Base-by-base conservation (phyloP, 2,113 vertebrate species). In the Dinomys branickii region DNA sequence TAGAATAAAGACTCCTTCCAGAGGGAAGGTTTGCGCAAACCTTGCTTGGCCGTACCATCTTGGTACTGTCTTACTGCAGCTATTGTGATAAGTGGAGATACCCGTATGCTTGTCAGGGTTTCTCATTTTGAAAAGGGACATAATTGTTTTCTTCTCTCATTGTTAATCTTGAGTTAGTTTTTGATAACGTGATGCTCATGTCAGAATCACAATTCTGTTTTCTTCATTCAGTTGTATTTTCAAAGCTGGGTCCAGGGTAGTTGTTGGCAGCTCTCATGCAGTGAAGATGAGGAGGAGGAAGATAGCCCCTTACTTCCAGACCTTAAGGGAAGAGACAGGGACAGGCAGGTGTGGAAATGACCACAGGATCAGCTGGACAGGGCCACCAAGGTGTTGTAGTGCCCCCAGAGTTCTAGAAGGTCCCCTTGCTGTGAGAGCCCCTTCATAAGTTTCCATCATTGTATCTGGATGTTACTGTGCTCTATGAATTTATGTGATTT, bases 341-440 rank as follows among this genome's bases (percentile, higher is more conserved):
- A 69, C 67, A 88, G 26, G 19, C 11, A 7, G 9, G 12, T n/a
- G 20, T 12, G 8, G 14, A 26, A 75, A n/a, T 58, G 84, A 71
- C 38, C 8, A 9, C 3, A 7, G 0, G 11, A 1, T 11, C 20
- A 4, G 10, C 9, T 13, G 30, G 75, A 50, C 38, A 41, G 59
- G 0, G 26, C 10, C 16, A 0, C 20, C 0, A 1, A 17, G 30
- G 8, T 13, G 10, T n/a, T 0, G 3, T 8, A 0, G 20, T 0
- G 0, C 38, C 28, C 22, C 26, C 30, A 2, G 26, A 35, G 69
- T 3, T 14, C 24, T 24, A 3, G 0, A 30, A 11, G 44, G 22
- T n/a, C 5, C 26, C 26, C 16, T 54, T 63, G 1, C 50, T 93
- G 20, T 59, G 26, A 59, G 38, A 10, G 80, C 17, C 44, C 41